Evolutionary conservation across 35 echinoderm and acorn worm genomes (phyloP).

Genomic region (Eucidaris tribuloides): DNA sequence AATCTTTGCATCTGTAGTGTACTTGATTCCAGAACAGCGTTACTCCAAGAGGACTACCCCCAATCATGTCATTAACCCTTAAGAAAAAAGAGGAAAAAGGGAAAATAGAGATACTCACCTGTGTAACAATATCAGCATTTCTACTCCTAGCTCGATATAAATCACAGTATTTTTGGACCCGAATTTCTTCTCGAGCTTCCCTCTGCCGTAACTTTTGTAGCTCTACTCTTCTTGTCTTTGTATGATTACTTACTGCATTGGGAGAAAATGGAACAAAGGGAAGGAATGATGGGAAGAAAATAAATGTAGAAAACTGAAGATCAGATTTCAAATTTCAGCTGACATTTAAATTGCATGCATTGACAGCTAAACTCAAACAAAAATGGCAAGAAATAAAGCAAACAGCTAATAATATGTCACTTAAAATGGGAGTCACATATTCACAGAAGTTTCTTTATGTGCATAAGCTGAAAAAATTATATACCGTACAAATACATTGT

Average conservation of each 20-base stretch:
- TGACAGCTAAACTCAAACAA: too few relatives aligned
- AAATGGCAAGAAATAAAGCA: too few relatives aligned
- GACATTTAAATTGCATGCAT: too few relatives aligned
- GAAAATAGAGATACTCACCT: slow-evolving; percentile 31
- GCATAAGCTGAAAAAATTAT: too few relatives aligned
- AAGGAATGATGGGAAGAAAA: too few relatives aligned
- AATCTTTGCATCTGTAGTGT: neutral
- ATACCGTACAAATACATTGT: too few relatives aligned
- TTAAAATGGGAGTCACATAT: too few relatives aligned
- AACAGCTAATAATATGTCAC: too few relatives aligned
- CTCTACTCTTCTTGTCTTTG: slow-evolving; percentile 79
- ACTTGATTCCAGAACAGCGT: neutral
- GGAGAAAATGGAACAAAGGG: too few relatives aligned
- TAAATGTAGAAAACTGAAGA: too few relatives aligned
- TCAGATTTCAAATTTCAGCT: too few relatives aligned
- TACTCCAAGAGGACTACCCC: neutral
- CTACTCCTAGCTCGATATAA: slow-evolving; percentile 71
- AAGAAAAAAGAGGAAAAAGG: neutral
- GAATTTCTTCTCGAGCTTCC: slow-evolving; percentile 41
- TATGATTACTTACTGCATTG: neutral
- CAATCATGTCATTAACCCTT: neutral
- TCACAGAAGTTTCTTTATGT: too few relatives aligned
- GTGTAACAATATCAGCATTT: slow-evolving; percentile 90
- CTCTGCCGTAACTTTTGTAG: slow-evolving; percentile 72
- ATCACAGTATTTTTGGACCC: slow-evolving; percentile 86